A percentile compares a stretch with the other conserved stretches of the same genome.
Conservation (phyloP, 2,113 vertebrate genomes). For the Lampris megalopsis region DNA sequence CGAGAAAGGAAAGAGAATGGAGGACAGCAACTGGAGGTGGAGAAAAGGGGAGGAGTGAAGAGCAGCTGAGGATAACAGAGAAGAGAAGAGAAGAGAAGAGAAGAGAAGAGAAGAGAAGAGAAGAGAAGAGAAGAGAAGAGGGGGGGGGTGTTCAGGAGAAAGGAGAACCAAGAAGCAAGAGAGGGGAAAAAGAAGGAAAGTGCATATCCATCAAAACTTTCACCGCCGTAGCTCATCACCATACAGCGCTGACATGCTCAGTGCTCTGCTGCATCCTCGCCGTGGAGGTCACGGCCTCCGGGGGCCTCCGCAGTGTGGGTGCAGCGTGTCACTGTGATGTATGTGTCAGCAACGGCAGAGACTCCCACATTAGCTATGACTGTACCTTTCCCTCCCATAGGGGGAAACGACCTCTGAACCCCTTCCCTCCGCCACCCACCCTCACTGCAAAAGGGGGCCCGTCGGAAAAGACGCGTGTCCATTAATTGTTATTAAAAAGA, state of each 20-base stretch:
- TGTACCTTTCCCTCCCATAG: conserved; percentile 27
- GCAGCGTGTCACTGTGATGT: conserved; percentile 50
- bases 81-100: not conserved
- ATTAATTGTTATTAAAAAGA: conserved; percentile 62
- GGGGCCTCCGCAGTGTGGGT: conserved; percentile 5
- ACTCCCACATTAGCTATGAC: conserved; percentile 26
- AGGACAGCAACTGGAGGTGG: not conserved
- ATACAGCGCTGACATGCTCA: conserved; percentile 42
- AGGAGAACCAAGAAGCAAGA: not conserved
- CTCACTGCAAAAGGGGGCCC: not conserved
- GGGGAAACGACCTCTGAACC: conserved; percentile 52
- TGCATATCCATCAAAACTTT: conserved; percentile 28
- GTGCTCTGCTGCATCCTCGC: conserved; percentile 46
- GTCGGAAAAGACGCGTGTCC: conserved; percentile 39
- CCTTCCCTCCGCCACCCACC: not conserved
- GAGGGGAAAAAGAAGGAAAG: conserved; percentile 6
- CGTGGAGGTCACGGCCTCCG: conserved; percentile 33
- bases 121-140: not conserved
- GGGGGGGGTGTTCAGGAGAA: not conserved
- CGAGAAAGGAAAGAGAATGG: not conserved
- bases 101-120: not conserved
- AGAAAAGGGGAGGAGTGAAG: not conserved
- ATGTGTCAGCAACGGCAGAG: conserved; percentile 23
- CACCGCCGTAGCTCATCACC: conserved; percentile 9
- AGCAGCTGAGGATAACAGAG: no score